Conservation (phyloP, 2,888 invertebrate genomes). For the Disparrhopalites patrizii region DNA sequence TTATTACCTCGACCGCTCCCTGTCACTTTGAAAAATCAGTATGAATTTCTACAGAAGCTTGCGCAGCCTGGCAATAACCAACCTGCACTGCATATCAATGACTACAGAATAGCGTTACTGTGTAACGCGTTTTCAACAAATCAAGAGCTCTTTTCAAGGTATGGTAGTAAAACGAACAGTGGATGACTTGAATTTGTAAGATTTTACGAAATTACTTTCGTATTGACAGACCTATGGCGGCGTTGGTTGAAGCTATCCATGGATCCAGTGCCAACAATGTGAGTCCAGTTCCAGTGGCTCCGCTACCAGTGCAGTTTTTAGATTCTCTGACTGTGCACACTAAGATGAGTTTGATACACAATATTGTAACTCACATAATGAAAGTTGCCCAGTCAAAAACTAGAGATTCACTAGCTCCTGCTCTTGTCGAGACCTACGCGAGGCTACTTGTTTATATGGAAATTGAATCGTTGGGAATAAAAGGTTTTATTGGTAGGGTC, state of each 20-base stretch:
- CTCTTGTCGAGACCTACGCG: slow-evolving; percentile 91
- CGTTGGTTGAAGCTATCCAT: slow-evolving; percentile 79
- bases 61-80: slow-evolving; percentile 39
- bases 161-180: too few relatives aligned
- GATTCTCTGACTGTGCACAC: slow-evolving; percentile 93
- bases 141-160: slow-evolving; percentile 73
- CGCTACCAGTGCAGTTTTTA: slow-evolving; percentile 84
- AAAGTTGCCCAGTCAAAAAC: slow-evolving; percentile 84
- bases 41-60: slow-evolving; percentile 61
- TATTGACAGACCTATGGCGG: slow-evolving; percentile 75
- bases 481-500: slow-evolving; percentile 83
- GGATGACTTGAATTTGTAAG: too few relatives aligned
- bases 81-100: slow-evolving; percentile 69
- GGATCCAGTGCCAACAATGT: slow-evolving; percentile 51
- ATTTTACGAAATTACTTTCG: slow-evolving; percentile 8
- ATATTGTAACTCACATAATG: slow-evolving; percentile 82
- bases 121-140: slow-evolving; percentile 96
- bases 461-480: slow-evolving; percentile 93
- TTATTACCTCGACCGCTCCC: slow-evolving; percentile 74
- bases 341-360: slow-evolving; percentile 86
- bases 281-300: slow-evolving; percentile 64
- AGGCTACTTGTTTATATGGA: slow-evolving; percentile 90
- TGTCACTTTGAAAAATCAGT: slow-evolving; percentile 72
- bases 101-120: slow-evolving; percentile 83
- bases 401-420: slow-evolving; percentile 79